Base-by-base conservation (phyloP, 1,140 invertebrate genomes). In the Drosophila suzukii region DNA sequence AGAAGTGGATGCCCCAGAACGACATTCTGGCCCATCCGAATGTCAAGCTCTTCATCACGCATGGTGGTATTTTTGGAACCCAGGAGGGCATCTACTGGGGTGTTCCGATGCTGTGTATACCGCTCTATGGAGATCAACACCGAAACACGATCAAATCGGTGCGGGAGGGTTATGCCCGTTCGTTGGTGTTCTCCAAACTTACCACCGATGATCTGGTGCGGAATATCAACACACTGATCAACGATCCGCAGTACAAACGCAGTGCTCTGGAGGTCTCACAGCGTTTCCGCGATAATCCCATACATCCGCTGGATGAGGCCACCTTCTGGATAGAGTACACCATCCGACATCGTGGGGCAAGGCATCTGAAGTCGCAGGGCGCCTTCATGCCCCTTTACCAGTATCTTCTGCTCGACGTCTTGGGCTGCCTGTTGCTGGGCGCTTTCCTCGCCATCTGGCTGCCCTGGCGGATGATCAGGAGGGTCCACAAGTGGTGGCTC, bases 1-100 rank as follows among this genome's bases (percentile, higher is more conserved):
- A 93, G 51, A 93, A 94, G 73, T 96, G 95, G 96, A 92, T 95
- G 73, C 95, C 96, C n/a, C 96, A 96, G 91, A 94, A 88, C 49
- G 91, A 92, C 27, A 92, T 92, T 17, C 39, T 93, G 56, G 94
- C 93, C 4, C 94, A 94, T 90, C 93, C 93, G 4, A 94, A 94
- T 73, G 91, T 94, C 11, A 93, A 93, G 59, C 78, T 94, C 3
- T 96, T 96, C 74, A 93, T 96, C 56, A 94, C 95, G 1, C 95
- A 96, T 71, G 95, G 95, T 20, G 95, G 95, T 30, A 81, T 95
- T 39, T 94, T 95, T 73, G 94, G 95, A 51, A 93, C 94, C n/a
- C 94, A 95, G 81, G 95, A 96, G 83, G 93, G 95, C 17, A 93
- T 95, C 5, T 94, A 94, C 83, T 93, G 95, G 81, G 95, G 94